These are phyloP conservation scores for Scrobipalpa costella DNA, from an alignment of 2,888 invertebrate species.

Conservation along the genomic window DNA sequence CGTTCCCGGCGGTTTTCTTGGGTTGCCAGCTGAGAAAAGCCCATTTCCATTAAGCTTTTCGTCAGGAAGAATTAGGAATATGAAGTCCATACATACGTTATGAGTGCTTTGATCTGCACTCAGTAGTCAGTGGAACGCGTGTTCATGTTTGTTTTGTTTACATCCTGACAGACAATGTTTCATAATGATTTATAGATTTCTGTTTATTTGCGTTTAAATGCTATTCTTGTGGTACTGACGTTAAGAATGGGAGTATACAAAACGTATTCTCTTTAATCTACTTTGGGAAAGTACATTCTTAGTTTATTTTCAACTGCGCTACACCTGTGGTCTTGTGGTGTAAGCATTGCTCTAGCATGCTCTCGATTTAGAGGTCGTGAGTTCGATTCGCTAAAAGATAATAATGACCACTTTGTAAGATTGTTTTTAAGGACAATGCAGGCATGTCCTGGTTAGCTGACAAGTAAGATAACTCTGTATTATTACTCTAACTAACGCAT, in stretches of 20 bases:
- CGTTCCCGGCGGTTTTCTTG: slow-evolving; percentile 57
- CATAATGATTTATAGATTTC: background rate
- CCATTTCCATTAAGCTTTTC: slow-evolving; percentile 38
- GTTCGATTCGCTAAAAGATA: too few species aligned
- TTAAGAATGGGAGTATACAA: background rate
- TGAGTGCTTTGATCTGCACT: slow-evolving; percentile 16
- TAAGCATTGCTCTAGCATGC: too few species aligned
- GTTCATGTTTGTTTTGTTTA: background rate
- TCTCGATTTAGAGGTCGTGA: too few species aligned
- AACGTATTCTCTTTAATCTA: background rate
- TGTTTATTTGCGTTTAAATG: background rate
- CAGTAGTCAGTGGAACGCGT: background rate
- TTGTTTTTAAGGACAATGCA: too few species aligned
- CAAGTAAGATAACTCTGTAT: too few species aligned
- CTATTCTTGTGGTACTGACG: slow-evolving; percentile 10
- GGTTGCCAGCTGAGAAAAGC: slow-evolving; percentile 53
- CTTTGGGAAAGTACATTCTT: background rate
- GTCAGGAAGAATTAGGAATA: slow-evolving; percentile 9
- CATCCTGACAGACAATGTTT: slow-evolving; percentile 8
- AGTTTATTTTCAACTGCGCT: background rate
- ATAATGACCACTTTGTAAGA: too few species aligned
- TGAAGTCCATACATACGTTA: background rate
- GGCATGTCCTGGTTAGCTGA: too few species aligned
- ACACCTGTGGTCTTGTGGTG: background rate
- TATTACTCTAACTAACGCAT: too few species aligned